phyloP scores from a whole-genome alignment of 2,797 vertebrate species.

The Rallus crepitans region DNA sequence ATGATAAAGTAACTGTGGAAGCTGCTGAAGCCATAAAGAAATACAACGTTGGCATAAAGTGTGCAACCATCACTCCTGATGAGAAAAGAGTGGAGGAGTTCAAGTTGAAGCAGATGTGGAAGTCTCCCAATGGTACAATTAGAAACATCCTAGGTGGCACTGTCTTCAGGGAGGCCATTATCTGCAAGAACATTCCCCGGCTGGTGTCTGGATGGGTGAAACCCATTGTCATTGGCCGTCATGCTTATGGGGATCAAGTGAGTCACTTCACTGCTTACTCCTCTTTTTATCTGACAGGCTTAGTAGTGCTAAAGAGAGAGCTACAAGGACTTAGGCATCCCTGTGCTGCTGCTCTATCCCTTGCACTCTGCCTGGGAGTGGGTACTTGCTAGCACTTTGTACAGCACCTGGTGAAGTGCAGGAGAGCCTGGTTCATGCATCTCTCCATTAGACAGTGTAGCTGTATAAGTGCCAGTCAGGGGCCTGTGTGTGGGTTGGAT shows the following conservation, averaged over 20 bases:
- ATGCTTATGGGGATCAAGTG: slow-evolving; percentile 97
- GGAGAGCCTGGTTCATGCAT: neutral
- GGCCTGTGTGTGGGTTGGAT: neutral
- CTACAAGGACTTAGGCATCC: neutral
- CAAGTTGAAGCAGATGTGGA: slow-evolving; percentile 98
- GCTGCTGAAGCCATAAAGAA: slow-evolving; percentile 92
- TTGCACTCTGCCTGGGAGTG: neutral
- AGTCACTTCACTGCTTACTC: slow-evolving; percentile 31
- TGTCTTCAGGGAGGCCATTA: slow-evolving; percentile 96
- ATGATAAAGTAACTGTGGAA: slow-evolving; percentile 92
- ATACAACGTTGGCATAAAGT: slow-evolving; percentile 94
- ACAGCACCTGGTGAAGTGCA: neutral
- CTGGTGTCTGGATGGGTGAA: slow-evolving; percentile 94
- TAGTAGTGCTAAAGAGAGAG: neutral
- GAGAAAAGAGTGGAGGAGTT: slow-evolving; percentile 98
- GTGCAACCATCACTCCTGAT: slow-evolving; percentile 97
- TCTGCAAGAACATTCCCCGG: slow-evolving; percentile 96
- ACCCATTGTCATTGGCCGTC: slow-evolving; percentile 97
- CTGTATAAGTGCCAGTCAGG: neutral
- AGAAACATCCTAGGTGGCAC: slow-evolving; percentile 97
- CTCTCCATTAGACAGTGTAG: neutral
- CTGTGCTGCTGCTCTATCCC: neutral
- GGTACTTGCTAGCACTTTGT: neutral
- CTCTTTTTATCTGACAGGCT: neutral
- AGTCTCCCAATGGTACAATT: slow-evolving; percentile 97